Base-by-base conservation (phyloP, 1,140 invertebrate species). In the Scylla paramamosain region DNA sequence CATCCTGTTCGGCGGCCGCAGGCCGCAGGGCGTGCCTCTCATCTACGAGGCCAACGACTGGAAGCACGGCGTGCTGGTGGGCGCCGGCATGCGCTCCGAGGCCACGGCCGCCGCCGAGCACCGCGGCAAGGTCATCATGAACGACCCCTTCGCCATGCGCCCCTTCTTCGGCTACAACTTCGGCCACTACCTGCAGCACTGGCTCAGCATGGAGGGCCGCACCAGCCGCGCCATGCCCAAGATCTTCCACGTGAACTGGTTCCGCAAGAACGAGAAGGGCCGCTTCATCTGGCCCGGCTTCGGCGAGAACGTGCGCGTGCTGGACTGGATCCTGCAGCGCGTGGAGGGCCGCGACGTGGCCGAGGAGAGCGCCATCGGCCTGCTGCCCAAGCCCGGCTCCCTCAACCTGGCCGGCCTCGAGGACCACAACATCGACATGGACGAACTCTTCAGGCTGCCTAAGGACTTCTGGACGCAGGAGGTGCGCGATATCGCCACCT, bases 141-240 rank as follows among this genome's bases (percentile, higher is more conserved):
- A 99, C 97, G 99, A 99, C 97, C 99, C 99, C 46, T 99, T 99
- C 97, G 99, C 99, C 0, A 99, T 99, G 99, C 97, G 99, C 87
- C 99, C 99, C 59, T 99, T 99, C 98, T 99, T 99, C 97, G 99
- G 99, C 3, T 99, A 99, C 97, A 99, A 99, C 97, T 99, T 99
- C 97, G 99, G 99, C 14, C 97, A 99, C 96, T 99, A 99, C 97
- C 97, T 99, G 8, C 97, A 98, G 20, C 99, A 99, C 96, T 99
- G 99, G 99, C 97, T 99, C 82, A 98, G 98, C 96, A 98, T 99
- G 98, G 97, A 97, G 32, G 97, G 98, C 83, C 97, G 98, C 4
- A 97, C 97, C 4, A 97, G 97, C 0, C 96, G 97, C 3, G 97
- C 98, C 67, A 97, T 99, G 92, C 99, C 99, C 6, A 98, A 98